Evolutionary conservation across 2,888 invertebrate genomes (phyloP).

Genomic region (Agrochola lychnidis): DNA sequence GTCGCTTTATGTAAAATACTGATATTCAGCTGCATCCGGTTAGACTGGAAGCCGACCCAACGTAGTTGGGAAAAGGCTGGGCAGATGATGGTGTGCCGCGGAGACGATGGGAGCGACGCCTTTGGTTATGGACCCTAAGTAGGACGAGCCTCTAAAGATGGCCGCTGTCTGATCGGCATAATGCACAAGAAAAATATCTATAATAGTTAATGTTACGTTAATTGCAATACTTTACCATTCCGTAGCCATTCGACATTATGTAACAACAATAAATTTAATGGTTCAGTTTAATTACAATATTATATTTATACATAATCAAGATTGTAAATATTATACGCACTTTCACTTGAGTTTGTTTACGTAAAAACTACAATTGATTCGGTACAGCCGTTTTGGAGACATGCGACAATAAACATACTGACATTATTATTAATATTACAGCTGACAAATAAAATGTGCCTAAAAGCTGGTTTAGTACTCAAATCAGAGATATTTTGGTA

Average conservation of each 20-base stretch:
- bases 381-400: conserved; percentile 3
- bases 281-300: conserved; percentile 18
- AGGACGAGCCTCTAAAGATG: no score
- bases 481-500: neutral
- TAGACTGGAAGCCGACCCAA: no score
- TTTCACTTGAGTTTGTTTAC: conserved; percentile 34
- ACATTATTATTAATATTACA: no score
- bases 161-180: no score
- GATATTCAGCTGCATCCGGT: no score
- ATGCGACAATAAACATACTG: neutral
- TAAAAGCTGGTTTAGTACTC: neutral
- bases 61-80: no score
- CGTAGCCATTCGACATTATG: conserved; percentile 7
- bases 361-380: conserved; percentile 9
- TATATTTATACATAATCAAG: conserved; percentile 7
- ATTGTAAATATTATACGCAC: conserved; percentile 7
- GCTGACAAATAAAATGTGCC: neutral
- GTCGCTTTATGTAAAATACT: no score
- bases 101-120: no score
- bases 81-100: no score
- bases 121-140: no score
- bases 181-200: no score
- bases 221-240: neutral
- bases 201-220: no score
- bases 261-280: conserved; percentile 18